Evolutionary conservation across 2,888 invertebrate genomes (phyloP), one percentile per base, ranked within the genome.

Genomic region (Drosophila nigricruria): DNA sequence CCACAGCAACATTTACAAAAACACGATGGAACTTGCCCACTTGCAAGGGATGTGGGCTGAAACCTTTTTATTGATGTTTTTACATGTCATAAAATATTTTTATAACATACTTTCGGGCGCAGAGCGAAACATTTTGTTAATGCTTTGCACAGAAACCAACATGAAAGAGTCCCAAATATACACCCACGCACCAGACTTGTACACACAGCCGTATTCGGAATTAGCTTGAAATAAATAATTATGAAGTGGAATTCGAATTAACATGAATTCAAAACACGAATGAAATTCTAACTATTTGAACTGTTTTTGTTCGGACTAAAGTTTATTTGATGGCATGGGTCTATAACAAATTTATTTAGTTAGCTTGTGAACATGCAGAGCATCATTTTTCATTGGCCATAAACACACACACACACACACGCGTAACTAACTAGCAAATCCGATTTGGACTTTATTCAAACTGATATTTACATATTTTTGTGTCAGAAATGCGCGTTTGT

Each of bases 61-160:
- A 71, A 77, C 60, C 75, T 76, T 87, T 89, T 89, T 86, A 86
- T 86, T 84, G 89, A 84, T 79, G 87, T 81, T 84, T 84, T 86
- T 78, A 86, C 84, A 87, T 81, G 84, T 89, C 84, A 87, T 84
- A 79, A 86, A 86, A 87, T 89, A 89, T 86, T 89, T 89, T 89
- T 88, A 82, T 80, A 86, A 86, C 82, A 76, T 79, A 82, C 83
- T 83, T 83, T 82, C 58, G 30, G 42, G 49, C 53, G 58, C 70
- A 61, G 58, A 43, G 62, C 68, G 70, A 70, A 76, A 70, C 73
- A 84, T 81, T 73, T 79, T 77, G 66, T 73, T 77, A 79, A 85
- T 74, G 69, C 64, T 60, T 58, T 27, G 40, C 62, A 52, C 34
- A 62, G 60, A 38, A 70, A 50, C 27, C 52, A 58, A 60, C 79